Evolutionary conservation across 1,140 invertebrate genomes (phyloP).

Genomic region (Procambarus clarkii): DNA sequence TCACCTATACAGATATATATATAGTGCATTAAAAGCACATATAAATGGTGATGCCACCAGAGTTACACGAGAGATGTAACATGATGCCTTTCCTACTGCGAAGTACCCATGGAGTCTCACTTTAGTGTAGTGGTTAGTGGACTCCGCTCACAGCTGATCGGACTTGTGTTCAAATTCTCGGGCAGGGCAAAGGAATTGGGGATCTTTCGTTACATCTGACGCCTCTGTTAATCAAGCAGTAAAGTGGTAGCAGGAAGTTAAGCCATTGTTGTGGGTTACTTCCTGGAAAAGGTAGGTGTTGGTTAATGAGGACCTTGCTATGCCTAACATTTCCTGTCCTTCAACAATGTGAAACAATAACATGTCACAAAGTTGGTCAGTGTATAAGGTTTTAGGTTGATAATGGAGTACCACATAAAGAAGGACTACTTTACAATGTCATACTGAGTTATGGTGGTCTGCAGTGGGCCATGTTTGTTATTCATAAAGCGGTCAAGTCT

Average conservation of each 20-base stretch:
- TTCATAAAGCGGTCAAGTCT: not conserved
- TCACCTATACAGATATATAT: not conserved
- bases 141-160: too few relatives aligned
- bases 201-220: too few relatives aligned
- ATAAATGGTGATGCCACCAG: not conserved
- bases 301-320: too few relatives aligned
- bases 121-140: not conserved
- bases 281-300: too few relatives aligned
- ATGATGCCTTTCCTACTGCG: not conserved
- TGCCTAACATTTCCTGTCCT: not conserved
- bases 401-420: not conserved
- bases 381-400: not conserved
- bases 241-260: too few relatives aligned
- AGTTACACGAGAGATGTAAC: not conserved
- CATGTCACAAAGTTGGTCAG: not conserved
- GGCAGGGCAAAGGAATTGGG: too few relatives aligned
- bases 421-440: not conserved
- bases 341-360: not conserved
- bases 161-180: too few relatives aligned
- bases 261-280: too few relatives aligned
- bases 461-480: not conserved
- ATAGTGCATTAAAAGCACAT: not conserved
- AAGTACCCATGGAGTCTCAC: not conserved
- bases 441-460: not conserved
- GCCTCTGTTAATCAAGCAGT: too few relatives aligned